These are phyloP conservation scores for Philereme transversata DNA, from an alignment of 2,888 invertebrate species.

Conservation along the genomic window DNA sequence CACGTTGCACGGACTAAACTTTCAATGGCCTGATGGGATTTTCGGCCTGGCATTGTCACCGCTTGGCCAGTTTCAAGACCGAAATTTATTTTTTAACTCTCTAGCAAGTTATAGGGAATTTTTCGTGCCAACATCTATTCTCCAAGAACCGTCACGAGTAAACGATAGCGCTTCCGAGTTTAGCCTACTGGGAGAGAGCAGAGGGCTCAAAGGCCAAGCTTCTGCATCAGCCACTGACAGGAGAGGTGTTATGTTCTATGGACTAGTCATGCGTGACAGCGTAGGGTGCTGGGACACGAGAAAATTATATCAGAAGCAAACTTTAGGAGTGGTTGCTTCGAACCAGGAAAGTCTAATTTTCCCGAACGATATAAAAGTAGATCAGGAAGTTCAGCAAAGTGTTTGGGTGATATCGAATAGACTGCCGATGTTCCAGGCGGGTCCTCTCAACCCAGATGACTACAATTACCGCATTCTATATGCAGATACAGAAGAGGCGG, in stretches of 20 bases:
- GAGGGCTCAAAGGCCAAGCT: constrained; percentile 87
- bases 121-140: constrained; percentile 86
- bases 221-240: constrained; percentile 89
- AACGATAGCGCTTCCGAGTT: constrained; percentile 64
- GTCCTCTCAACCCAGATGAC: constrained; percentile 84
- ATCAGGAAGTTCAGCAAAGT: constrained; percentile 86
- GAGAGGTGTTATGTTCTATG: constrained; percentile 90
- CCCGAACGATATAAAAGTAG: constrained; percentile 92
- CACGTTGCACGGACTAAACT: constrained; percentile 89
- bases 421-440: constrained; percentile 89
- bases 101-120: constrained; percentile 93
- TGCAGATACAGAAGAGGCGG: constrained; percentile 85
- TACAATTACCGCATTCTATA: constrained; percentile 90
- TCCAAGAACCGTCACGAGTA: constrained; percentile 82
- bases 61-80: constrained; percentile 75
- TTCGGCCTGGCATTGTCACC: constrained; percentile 90
- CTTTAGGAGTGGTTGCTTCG: constrained; percentile 85
- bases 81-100: constrained; percentile 90
- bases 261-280: constrained; percentile 89
- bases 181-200: constrained; percentile 72
- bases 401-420: constrained; percentile 91
- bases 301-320: constrained; percentile 86
- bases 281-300: constrained; percentile 92
- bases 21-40: constrained; percentile 93
- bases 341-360: constrained; percentile 87